Base-by-base conservation (phyloP, 1,140 invertebrate genomes). In the Rhysida immarginata region DNA sequence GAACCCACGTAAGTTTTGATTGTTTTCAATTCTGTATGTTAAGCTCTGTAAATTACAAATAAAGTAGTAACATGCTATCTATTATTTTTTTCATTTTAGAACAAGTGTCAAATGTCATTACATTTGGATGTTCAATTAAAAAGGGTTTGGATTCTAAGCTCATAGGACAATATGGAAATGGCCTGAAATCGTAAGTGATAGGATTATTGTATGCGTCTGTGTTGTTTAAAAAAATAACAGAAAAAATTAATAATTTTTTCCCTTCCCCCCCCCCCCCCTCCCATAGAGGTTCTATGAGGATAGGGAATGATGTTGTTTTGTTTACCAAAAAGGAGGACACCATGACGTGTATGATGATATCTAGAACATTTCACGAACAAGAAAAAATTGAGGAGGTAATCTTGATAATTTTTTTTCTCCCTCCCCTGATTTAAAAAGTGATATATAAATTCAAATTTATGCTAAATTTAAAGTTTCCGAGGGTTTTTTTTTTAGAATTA, bases 251-350 rank as follows among this genome's bases (percentile, higher is more conserved):
- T n/a, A n/a, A n/a, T n/a, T n/a, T n/a, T n/a, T n/a, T n/a, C n/a
- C n/a, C n/a, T n/a, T n/a, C n/a, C n/a, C n/a, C n/a, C n/a, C n/a
- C n/a, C n/a, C n/a, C n/a, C n/a, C n/a, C n/a, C n/a, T n/a, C n/a
- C n/a, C n/a, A n/a, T 48, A 51, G 49, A 26, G 72, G 71, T 43
- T 73, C 72, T 5, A 74, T 74, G 72, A 64, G 72, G 41, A 70
- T 74, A 18, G 70, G 69, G 3, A 72, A 71, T 62, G 71, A 74
- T 58, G 53, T 74, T 48, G 70, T 74, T 24, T 50, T 74, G 13
- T 73, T 74, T 59, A 71, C 72, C 8, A 74, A 74, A 59, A 71
- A 69, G 54, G 63, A 63, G n/a, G 54, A 61, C 25, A 60, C 63
- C 16, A 64, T 67, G 60, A 69, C 69, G 2, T 69, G 69, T 62